These are phyloP conservation scores for Maccullochella peelii DNA, from an alignment of 2,113 vertebrate genomes.

Conservation along the genomic window DNA sequence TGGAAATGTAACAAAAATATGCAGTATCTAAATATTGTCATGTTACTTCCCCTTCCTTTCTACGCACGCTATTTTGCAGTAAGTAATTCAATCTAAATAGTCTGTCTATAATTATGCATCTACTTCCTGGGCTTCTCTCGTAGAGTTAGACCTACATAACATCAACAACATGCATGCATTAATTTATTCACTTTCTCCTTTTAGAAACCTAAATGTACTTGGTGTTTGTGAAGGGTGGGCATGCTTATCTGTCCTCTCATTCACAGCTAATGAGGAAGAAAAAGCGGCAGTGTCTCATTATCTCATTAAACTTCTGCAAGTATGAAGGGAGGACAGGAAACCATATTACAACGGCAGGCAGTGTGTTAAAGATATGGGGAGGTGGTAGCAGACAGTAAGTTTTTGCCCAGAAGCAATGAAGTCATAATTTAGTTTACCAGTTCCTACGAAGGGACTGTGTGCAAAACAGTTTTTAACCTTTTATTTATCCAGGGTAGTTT, in stretches of 20 bases:
- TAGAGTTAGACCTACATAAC: too few relatives aligned
- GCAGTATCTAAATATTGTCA: too few relatives aligned
- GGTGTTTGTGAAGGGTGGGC: background rate
- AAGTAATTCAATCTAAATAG: too few relatives aligned
- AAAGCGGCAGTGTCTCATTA: conserved; percentile 19
- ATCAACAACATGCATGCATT: background rate
- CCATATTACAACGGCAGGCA: background rate
- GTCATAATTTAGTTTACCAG: background rate
- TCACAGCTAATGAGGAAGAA: conserved; percentile 20
- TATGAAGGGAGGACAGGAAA: conserved; percentile 52
- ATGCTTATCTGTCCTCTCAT: conserved; percentile 9
- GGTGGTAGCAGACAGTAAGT: background rate
- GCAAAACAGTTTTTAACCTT: background rate
- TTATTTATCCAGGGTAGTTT: background rate
- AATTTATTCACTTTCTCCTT: background rate
- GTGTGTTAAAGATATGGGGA: conserved; percentile 11
- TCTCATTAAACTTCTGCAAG: conserved; percentile 35
- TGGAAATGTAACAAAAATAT: too few relatives aligned
- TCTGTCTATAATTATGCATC: background rate
- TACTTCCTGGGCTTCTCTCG: background rate
- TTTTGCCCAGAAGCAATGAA: background rate
- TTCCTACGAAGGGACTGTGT: background rate
- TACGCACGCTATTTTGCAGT: too few relatives aligned
- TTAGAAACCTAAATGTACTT: background rate
- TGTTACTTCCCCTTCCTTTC: too few relatives aligned